phyloP scores from a whole-genome alignment of 2,888 invertebrate species.

The Rhingia rostrata region DNA sequence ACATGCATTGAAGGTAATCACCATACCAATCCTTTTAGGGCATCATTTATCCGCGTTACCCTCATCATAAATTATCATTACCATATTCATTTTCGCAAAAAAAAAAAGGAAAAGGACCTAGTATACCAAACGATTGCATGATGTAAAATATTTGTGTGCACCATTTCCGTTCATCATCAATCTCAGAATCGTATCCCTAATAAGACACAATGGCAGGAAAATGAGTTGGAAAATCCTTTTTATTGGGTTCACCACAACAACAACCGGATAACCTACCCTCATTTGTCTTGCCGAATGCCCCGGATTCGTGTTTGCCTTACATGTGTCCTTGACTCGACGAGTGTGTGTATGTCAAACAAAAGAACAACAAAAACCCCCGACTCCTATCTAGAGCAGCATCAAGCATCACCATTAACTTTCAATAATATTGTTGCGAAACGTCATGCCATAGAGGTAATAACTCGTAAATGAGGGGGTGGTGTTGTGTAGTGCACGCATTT shows the following conservation, averaged over 20 bases:
- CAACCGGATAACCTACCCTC: constrained; percentile 72
- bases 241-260: constrained; percentile 67
- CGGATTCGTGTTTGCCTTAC: constrained; percentile 9
- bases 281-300: constrained; percentile 67
- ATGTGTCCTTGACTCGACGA: constrained; percentile 29
- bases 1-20: constrained; percentile 17
- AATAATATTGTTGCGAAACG: constrained; percentile 67
- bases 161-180: constrained; percentile 74
- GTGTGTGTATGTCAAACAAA: constrained; percentile 1
- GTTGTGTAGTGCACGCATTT: constrained; percentile 35
- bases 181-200: constrained; percentile 72
- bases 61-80: constrained; percentile 73
- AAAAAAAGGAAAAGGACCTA: not conserved
- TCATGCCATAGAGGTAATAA: constrained; percentile 70
- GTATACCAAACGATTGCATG: constrained; percentile 42
- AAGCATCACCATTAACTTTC: constrained; percentile 66
- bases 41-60: constrained; percentile 61
- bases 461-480: constrained; percentile 61
- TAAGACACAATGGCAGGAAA: constrained; percentile 73
- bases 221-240: constrained; percentile 73
- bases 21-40: constrained; percentile 47
- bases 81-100: constrained; percentile 37
- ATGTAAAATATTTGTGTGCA: constrained; percentile 60
- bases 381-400: no score
- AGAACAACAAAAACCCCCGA: not conserved